Evolutionary conservation across 2,888 invertebrate genomes (phyloP), one percentile per base, ranked within the genome.

Genomic region (Unio delphinus): DNA sequence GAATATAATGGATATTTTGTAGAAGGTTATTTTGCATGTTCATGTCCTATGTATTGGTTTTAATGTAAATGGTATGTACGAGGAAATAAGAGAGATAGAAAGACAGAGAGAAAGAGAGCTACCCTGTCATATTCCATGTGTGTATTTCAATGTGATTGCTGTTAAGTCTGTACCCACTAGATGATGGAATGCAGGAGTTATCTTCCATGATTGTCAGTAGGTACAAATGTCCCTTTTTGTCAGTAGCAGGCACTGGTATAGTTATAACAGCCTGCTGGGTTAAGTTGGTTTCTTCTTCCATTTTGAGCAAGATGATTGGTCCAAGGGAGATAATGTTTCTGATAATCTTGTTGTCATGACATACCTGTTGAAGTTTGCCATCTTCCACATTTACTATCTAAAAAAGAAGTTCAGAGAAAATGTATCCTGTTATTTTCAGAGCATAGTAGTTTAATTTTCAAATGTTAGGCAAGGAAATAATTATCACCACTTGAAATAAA

Each of bases 91-190:
- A 34, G 8, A 34, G 8, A 45, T 3, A 45, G 45, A 45, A 3
- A 45, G 45, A 45, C 5, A 34, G 34, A 34, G 28, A 18, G 28
- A 54, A 15, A 23, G 23, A 5, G 4, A 73, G 81, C 79, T 76
- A 88, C 89, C 87, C 87, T 56, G 85, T 76, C 58, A 88, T 80
- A 68, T 86, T 82, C 83, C 87, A 87, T 0, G 85, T 80, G 61
- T 83, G 81, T 6, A 88, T 70, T 4, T 83, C 84, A 45, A 86
- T 82, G 62, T 84, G 85, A 3, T 83, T 83, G 65, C 82, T 79
- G 34, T 80, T 82, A 26, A 81, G 75, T 64, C 82, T 78, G 72
- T 83, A 86, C 3, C 80, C 83, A 59, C 81, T 81, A 8, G 83
- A 74, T 55, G 82, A 83, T 0, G 88, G 88, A 3, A 81, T 72